A percentile compares a stretch with the other conserved stretches of the same genome.
phyloP scores from a whole-genome alignment of 2,888 invertebrate species.

The Germaria angustata region DNA sequence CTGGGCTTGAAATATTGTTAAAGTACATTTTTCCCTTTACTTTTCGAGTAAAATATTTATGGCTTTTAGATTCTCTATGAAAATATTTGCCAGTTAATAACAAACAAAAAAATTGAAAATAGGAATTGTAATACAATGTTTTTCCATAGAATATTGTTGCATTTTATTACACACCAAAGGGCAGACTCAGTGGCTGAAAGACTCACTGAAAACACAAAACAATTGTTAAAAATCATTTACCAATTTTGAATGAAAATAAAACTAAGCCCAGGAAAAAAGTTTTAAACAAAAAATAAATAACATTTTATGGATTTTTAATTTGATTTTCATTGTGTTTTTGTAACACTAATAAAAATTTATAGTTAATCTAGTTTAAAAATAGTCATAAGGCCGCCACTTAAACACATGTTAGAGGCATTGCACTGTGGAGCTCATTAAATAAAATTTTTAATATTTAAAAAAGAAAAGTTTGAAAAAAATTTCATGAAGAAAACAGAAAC shows the following conservation, averaged over 20 bases:
- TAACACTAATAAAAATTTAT: constrained; percentile 42
- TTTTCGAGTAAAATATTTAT: constrained; percentile 21
- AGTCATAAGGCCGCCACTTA: background rate
- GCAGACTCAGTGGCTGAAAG: constrained; percentile 7
- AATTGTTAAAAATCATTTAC: background rate
- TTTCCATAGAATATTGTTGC: constrained; percentile 20
- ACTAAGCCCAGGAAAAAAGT: background rate
- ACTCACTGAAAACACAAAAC: background rate
- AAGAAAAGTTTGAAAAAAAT: no score
- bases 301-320: constrained; percentile 28
- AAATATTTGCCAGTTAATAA: background rate
- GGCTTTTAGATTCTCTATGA: background rate
- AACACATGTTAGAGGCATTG: background rate
- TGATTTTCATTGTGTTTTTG: constrained; percentile 8
- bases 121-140: constrained; percentile 23
- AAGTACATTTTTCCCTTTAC: constrained; percentile 9
- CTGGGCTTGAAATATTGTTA: constrained; percentile 44
- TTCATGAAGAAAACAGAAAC: no score
- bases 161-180: constrained; percentile 49
- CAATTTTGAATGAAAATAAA: constrained; percentile 8
- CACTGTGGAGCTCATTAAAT: no score
- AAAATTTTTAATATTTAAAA: no score
- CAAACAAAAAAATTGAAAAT: background rate
- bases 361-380: constrained; percentile 36
- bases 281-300: background rate